A percentile compares a stretch with the other conserved stretches of the same genome.
Evolutionary conservation across 2,797 vertebrate genomes (phyloP).

Genomic region (Alauda arvensis): DNA sequence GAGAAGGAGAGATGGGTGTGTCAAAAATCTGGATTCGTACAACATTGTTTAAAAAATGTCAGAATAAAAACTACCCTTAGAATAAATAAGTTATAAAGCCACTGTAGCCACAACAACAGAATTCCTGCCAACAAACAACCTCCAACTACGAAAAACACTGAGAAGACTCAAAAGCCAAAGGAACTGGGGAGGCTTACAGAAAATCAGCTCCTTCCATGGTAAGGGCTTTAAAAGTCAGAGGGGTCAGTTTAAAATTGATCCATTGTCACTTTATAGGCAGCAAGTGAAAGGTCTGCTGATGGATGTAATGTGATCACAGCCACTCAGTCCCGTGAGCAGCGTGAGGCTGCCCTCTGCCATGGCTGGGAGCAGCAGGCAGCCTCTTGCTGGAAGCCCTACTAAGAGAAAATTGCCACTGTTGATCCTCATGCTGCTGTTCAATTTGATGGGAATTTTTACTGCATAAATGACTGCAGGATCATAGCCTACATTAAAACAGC

Average conservation of each 20-base stretch:
- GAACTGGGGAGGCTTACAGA: background rate
- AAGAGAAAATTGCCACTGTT: constrained; percentile 29
- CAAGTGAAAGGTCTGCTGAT: constrained; percentile 19
- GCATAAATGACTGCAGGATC: constrained; percentile 23
- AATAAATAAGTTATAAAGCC: background rate
- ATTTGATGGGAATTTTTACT: constrained; percentile 10
- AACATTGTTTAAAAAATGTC: background rate
- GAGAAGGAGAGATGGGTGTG: background rate
- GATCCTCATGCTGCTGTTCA: constrained; percentile 26
- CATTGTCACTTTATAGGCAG: constrained; percentile 52
- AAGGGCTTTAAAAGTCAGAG: constrained; percentile 45
- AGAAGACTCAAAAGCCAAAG: background rate
- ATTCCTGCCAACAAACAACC: background rate
- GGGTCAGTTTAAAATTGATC: constrained; percentile 59
- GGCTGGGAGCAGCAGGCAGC: constrained; percentile 32
- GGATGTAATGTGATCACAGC: constrained; percentile 55
- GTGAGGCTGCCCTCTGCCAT: constrained; percentile 21
- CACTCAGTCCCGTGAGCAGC: constrained; percentile 27
- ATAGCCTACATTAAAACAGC: background rate
- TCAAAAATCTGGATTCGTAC: background rate
- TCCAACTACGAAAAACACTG: background rate
- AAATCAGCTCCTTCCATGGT: background rate
- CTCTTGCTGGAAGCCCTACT: constrained; percentile 3
- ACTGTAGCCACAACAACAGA: background rate
- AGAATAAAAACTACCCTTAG: background rate